These are phyloP conservation scores for Crossaster papposus DNA, from an alignment of 53 echinoderm and acorn worm genomes.

Conservation along the genomic window DNA sequence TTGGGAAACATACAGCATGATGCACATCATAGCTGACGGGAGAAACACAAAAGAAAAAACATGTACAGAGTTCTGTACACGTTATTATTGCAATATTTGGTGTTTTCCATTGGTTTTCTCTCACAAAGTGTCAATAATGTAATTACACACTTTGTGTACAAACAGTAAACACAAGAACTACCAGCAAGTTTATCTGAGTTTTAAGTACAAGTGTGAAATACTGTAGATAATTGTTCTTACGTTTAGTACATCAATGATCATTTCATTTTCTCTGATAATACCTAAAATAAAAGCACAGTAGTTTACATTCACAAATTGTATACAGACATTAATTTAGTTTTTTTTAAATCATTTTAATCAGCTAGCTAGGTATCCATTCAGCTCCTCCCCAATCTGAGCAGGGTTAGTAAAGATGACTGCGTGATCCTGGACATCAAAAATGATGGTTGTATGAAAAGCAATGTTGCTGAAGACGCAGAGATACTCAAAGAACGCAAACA, in stretches of 20 bases:
- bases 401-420: conserved; percentile 23
- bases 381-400: not conserved
- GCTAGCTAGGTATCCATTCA: conserved; percentile 3
- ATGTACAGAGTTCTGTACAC: too few species aligned
- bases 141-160: too few species aligned
- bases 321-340: not conserved
- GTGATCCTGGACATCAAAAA: conserved; percentile 55
- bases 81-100: too few species aligned
- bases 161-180: too few species aligned
- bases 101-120: too few species aligned
- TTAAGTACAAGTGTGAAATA: too few species aligned
- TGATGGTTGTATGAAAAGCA: conserved; percentile 56
- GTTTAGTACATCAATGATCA: not conserved
- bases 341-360: not conserved
- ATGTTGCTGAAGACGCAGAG: conserved; percentile 62
- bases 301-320: not conserved
- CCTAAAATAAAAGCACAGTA: not conserved
- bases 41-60: too few species aligned
- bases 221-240: too few species aligned
- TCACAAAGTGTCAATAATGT: too few species aligned
- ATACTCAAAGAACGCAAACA: conserved; percentile 74
- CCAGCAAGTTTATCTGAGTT: too few species aligned
- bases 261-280: not conserved
- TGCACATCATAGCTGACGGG: too few species aligned
- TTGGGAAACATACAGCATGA: too few species aligned